Percentiles rank a stretch among this genome's conserved stretches.
Conservation (phyloP, 2,888 invertebrate genomes). For the Apamea epomidion region DNA sequence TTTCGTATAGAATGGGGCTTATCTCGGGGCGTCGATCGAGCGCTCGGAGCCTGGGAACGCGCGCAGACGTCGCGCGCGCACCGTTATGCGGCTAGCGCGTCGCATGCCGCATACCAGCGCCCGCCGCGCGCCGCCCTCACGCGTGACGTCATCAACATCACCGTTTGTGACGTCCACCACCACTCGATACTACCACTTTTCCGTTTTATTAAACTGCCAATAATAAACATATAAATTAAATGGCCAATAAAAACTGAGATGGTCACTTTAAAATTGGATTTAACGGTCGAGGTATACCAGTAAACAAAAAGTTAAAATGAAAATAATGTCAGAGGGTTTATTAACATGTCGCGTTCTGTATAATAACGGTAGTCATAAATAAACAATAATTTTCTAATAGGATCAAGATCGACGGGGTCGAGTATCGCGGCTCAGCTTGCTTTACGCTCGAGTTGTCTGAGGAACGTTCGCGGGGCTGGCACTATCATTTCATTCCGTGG, state of each 20-base stretch:
- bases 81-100: slow-evolving; percentile 76
- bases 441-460: slow-evolving; percentile 51
- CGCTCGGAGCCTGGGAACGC: slow-evolving; percentile 81
- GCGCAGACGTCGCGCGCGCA: slow-evolving; percentile 73
- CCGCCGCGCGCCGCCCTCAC: slow-evolving; percentile 60
- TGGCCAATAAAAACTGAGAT: slow-evolving; percentile 66
- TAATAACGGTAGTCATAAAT: slow-evolving; percentile 44
- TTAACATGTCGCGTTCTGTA: slow-evolving; percentile 46
- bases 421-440: slow-evolving; percentile 30
- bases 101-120: slow-evolving; percentile 65
- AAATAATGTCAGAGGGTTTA: slow-evolving; percentile 64
- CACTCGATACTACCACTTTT: slow-evolving; percentile 67
- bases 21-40: slow-evolving; percentile 84
- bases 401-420: slow-evolving; percentile 40
- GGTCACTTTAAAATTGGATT: slow-evolving; percentile 65
- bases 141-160: slow-evolving; percentile 75
- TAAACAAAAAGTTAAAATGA: slow-evolving; percentile 54
- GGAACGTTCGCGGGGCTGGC: slow-evolving; percentile 23
- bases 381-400: slow-evolving; percentile 37
- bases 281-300: slow-evolving; percentile 60
- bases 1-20: slow-evolving; percentile 86
- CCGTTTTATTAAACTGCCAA: slow-evolving; percentile 60
- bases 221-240: slow-evolving; percentile 70
- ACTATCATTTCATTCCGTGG: slow-evolving; percentile 20
- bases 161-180: slow-evolving; percentile 71